phyloP scores from a whole-genome alignment of 2,797 vertebrate species.

The Bryconaethiops microstoma region DNA sequence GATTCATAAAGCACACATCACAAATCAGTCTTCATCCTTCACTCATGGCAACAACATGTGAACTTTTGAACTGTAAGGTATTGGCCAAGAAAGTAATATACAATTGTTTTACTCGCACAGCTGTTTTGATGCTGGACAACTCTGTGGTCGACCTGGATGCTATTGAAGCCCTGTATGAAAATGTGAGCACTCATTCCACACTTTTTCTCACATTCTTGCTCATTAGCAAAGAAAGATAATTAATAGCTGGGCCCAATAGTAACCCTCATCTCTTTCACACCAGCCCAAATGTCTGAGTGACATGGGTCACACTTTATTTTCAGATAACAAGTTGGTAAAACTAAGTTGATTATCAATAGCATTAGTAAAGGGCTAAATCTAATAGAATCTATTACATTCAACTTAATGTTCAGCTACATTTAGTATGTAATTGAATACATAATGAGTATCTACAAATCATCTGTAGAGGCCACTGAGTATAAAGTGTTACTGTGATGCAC shows the following conservation, averaged over 20 bases:
- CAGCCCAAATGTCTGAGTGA: not conserved
- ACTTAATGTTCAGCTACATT: too few relatives aligned
- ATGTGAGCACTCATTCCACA: slow-evolving; percentile 78
- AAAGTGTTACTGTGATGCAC: too few relatives aligned
- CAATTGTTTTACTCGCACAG: slow-evolving; percentile 66
- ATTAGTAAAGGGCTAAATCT: too few relatives aligned
- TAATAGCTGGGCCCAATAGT: not conserved
- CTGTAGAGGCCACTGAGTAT: too few relatives aligned
- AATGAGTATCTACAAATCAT: too few relatives aligned
- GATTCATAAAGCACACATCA: not conserved
- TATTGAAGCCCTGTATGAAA: slow-evolving; percentile 94
- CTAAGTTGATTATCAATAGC: too few relatives aligned
- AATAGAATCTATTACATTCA: too few relatives aligned
- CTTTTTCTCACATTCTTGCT: not conserved
- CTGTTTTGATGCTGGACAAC: slow-evolving; percentile 89
- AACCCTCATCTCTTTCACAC: not conserved
- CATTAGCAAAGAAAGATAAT: not conserved
- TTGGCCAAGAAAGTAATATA: not conserved
- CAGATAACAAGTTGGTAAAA: too few relatives aligned
- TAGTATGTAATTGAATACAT: too few relatives aligned
- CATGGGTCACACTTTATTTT: too few relatives aligned
- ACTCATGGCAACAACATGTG: slow-evolving; percentile 11
- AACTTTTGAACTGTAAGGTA: not conserved
- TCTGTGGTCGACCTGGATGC: slow-evolving; percentile 94
- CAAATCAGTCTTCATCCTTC: slow-evolving; percentile 1